A percentile compares a stretch with the other conserved stretches of the same genome.
phyloP scores from a whole-genome alignment of 2,797 vertebrate genomes.

The Cossypha caffra region DNA sequence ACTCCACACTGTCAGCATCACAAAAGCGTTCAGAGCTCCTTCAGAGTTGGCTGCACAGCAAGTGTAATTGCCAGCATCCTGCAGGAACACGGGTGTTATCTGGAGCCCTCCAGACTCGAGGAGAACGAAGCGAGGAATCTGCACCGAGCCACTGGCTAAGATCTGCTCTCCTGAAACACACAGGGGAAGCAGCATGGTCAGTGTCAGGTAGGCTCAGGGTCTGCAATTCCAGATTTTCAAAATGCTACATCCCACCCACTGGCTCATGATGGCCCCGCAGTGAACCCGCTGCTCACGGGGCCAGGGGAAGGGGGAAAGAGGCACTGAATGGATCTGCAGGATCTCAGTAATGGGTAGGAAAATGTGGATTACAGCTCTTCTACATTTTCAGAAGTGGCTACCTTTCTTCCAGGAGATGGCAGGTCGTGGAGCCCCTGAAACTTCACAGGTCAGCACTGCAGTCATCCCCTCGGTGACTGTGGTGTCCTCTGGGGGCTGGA shows the following conservation, averaged over 20 bases:
- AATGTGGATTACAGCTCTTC: not conserved
- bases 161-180: slow-evolving; percentile 81
- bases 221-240: not conserved
- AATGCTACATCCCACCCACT: not conserved
- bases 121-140: slow-evolving; percentile 86
- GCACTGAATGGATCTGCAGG: not conserved
- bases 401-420: slow-evolving; percentile 93
- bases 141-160: slow-evolving; percentile 89
- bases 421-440: slow-evolving; percentile 90
- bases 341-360: not conserved
- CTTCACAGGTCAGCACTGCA: slow-evolving; percentile 86
- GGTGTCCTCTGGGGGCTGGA: slow-evolving; percentile 79
- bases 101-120: slow-evolving; percentile 90
- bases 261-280: not conserved
- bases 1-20: slow-evolving; percentile 92
- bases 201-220: not conserved
- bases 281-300: rapidly evolving
- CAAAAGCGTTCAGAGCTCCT: slow-evolving; percentile 82
- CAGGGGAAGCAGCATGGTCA: not conserved
- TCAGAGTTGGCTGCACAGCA: slow-evolving; percentile 86
- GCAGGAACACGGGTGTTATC: slow-evolving; percentile 83
- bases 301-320: not conserved
- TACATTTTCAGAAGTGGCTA: slow-evolving; percentile 23
- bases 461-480: slow-evolving; percentile 87
- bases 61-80: slow-evolving; percentile 89